Conservation (phyloP, 2,797 vertebrate genomes). For the Galagoides demidoff region DNA sequence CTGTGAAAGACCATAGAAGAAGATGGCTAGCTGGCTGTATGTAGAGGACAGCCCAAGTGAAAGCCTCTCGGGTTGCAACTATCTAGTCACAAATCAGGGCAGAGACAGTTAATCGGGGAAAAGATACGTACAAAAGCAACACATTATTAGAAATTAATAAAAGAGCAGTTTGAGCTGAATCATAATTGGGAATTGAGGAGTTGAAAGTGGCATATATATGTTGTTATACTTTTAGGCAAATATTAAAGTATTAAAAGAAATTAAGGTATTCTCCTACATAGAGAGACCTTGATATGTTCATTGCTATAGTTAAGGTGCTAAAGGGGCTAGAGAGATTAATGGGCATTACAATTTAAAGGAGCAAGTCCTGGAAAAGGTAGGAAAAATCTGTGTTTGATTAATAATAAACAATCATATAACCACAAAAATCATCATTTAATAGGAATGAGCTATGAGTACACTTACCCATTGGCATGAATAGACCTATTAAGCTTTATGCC, state of each 20-base stretch:
- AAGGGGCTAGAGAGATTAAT: background rate
- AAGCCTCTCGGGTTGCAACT: background rate
- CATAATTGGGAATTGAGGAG: background rate
- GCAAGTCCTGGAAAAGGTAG: background rate
- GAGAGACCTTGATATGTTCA: background rate
- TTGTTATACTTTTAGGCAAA: background rate
- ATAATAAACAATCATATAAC: background rate
- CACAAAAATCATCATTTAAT: background rate
- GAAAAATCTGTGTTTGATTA: background rate
- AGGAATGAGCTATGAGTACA: background rate
- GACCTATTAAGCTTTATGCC: background rate
- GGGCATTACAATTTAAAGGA: background rate
- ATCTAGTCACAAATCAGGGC: background rate
- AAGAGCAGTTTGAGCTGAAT: background rate
- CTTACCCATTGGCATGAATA: background rate
- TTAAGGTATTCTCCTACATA: background rate
- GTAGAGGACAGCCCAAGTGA: background rate
- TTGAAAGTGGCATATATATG: background rate
- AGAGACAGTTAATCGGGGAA: background rate
- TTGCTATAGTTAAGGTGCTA: background rate
- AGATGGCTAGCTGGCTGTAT: background rate
- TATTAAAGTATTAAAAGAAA: background rate
- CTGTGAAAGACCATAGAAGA: background rate
- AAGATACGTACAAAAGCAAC: background rate
- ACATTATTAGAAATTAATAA: conserved; percentile 25